phyloP scores from a whole-genome alignment of 2,113 vertebrate species.

The Sisor rabdophorus region DNA sequence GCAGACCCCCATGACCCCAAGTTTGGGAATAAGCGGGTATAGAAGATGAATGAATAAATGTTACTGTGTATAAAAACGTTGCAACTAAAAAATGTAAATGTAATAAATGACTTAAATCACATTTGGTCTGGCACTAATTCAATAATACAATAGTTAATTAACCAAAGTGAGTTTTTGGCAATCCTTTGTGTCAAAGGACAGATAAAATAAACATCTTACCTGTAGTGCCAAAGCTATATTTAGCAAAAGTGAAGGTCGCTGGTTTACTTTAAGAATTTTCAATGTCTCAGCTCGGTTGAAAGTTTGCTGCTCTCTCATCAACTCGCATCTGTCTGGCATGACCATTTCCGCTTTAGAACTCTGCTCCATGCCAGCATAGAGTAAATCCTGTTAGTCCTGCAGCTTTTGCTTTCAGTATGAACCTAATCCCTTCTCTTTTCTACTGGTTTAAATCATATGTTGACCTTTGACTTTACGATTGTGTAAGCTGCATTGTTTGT shows the following conservation, averaged over 20 bases:
- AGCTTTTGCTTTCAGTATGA: background rate
- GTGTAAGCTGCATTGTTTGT: slow-evolving; percentile 43
- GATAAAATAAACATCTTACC: slow-evolving; percentile 38
- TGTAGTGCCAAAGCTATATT: slow-evolving; percentile 52
- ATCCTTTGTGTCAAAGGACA: no score
- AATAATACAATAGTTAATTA: background rate
- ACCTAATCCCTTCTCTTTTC: background rate
- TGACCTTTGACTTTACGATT: slow-evolving; percentile 53
- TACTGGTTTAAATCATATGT: slow-evolving; percentile 3
- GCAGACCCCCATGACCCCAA: no score
- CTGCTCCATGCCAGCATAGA: background rate
- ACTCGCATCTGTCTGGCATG: slow-evolving; percentile 3
- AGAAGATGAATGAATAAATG: no score
- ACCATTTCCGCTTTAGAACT: background rate
- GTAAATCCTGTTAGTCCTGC: background rate
- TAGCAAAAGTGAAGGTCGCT: slow-evolving; percentile 33
- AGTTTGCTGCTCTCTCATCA: slow-evolving; percentile 13
- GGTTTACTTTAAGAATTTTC: slow-evolving; percentile 30
- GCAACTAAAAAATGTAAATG: background rate
- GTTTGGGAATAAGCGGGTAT: no score
- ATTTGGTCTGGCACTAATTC: background rate
- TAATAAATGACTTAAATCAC: background rate
- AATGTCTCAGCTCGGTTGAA: slow-evolving; percentile 3
- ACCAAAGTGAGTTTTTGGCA: slow-evolving; percentile 5
- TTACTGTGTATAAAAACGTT: background rate